Base-by-base conservation (phyloP, 2,888 invertebrate species). In the Eurytoma adleriae region DNA sequence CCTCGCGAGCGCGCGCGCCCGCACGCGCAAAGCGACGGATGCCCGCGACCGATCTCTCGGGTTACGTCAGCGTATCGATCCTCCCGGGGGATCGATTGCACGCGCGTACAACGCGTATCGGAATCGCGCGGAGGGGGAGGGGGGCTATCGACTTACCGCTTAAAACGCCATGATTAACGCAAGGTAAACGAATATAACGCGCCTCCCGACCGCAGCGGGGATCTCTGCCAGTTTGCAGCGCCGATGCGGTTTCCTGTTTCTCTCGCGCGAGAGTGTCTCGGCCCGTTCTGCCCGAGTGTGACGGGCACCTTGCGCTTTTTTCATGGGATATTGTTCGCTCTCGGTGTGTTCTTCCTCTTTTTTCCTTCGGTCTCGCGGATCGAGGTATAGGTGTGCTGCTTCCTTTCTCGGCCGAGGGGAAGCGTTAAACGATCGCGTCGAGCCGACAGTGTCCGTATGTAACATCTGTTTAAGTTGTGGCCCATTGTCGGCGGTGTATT, bases 111-210 rank as follows among this genome's bases (percentile, higher is more conserved):
- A 59, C 61, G 67, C 40, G 69, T 54, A 64, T 56, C 52, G 64
- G 73, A 66, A 70, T 56, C 57, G 64, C 27, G 56, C 62, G 57
- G 83, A 67, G 83, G 80, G 80, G 83, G 83, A 84, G 84, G 80
- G 80, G 78, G 50, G 83, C 40, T 40, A 84, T 90, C 86, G 86
- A 83, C 86, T 90, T 90, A 89, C 90, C 86, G 87, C 52, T 79
- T 74, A 91, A 91, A 90, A 90, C 89, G 90, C 88, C 89, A 90
- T 90, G 89, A 90, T 90, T 90, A 90, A 90, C 89, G 88, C 87
- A 88, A 89, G 88, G 89, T 90, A 90, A 90, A 90, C 88, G 90
- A 89, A 90, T 89, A 90, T 89, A 89, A 90, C 87, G 88, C 87
- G 87, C 87, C 85, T 87, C 84, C 83, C 83, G 85, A 90, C 90